Evolutionary conservation across 2,113 vertebrate species (phyloP).

Genomic region (Pelodiscus sinensis): DNA sequence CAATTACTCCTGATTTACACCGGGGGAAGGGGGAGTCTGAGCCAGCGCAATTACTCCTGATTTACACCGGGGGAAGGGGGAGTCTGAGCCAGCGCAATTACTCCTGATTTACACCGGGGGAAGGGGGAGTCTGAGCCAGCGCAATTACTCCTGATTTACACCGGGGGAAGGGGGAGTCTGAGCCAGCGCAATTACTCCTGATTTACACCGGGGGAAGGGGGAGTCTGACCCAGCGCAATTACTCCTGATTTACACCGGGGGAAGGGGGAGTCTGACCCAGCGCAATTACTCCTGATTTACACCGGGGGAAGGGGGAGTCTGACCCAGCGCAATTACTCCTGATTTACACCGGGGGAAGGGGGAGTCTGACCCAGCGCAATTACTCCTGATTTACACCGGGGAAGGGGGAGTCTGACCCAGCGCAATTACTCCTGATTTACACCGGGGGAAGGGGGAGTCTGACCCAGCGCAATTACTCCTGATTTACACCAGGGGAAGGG

Average conservation of each 20-base stretch:
- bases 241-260: neutral
- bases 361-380: neutral
- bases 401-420: neutral
- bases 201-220: rapidly evolving
- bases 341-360: rapidly evolving
- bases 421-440: neutral
- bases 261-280: neutral
- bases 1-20: neutral
- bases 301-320: rapidly evolving
- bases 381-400: neutral
- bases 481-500: rapidly evolving
- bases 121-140: neutral
- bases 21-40: too few species aligned
- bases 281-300: neutral
- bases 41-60: rapidly evolving
- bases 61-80: rapidly evolving
- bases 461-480: too few species aligned
- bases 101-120: neutral
- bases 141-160: neutral
- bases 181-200: rapidly evolving
- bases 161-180: rapidly evolving
- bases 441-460: rapidly evolving
- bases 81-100: neutral
- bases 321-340: too few species aligned
- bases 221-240: neutral